Evolutionary conservation across 2,797 vertebrate species (phyloP), one percentile per base, ranked within the genome.

Genomic region (Acestrorhynchus altus): DNA sequence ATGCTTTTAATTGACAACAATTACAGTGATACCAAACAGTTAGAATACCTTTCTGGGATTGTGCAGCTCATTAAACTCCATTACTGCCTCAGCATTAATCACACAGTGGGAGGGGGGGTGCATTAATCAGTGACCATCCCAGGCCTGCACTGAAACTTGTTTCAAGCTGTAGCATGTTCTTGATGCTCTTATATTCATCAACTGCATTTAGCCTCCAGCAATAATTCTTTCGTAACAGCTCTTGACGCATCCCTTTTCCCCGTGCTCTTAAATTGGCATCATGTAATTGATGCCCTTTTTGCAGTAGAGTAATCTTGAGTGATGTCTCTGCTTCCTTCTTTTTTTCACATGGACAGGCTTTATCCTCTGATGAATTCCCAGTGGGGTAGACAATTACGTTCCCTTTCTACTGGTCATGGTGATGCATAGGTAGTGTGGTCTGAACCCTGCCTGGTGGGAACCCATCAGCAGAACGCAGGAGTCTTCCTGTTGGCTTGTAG

Each of bases 381-480:
- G 28, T 47, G 76, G 74, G 74, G 18, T 59, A 68, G 69, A 74
- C 81, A 81, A 77, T 83, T 77, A 79, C 77, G 74, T 74, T 81
- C 81, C 81, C 74, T 79, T 68, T 54, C 52, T 74, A 65, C 52
- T 72, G 70, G 79, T 85, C 81, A 79, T 28, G 44, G 56, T 71
- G 81, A 75, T 73, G 73, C 66, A 72, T 77, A 77, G 76, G 74
- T 46, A 77, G 73, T 70, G 70, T 35, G 60, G 20, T 66, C 69
- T 76, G 77, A 83, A 74, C 81, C 81, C 59, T 70, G 78, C 76
- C 57, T 73, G 56, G 64, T 81, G 76, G 76, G 79, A 76, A 72
- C 44, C 61, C 74, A 42, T 76, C 66, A 56, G 79, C 66, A 64
- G 77, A 75, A 81, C 67, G 51, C 68, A 26, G 49, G 40, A 80